Conservation (phyloP, 2,113 vertebrate species). For the Lagenorhynchus albirostris region DNA sequence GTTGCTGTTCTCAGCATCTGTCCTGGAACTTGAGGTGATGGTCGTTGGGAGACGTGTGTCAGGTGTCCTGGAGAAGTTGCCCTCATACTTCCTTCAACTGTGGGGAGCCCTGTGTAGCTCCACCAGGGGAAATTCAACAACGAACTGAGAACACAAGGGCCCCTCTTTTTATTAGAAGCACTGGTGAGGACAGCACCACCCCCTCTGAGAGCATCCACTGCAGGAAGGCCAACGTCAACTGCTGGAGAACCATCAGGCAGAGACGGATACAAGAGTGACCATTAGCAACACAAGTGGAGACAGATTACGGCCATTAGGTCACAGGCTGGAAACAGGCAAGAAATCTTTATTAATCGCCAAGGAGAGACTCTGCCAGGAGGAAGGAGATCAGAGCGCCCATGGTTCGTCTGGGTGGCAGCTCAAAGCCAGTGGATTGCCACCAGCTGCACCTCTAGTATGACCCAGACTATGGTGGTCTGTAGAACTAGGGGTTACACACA, state of each 20-base stretch:
- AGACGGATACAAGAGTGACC: neutral
- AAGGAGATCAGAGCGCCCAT: neutral
- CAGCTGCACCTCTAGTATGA: neutral
- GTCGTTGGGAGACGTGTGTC: neutral
- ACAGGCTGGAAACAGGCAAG: neutral
- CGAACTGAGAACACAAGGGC: neutral
- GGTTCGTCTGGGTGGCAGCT: neutral
- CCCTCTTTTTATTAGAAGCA: neutral
- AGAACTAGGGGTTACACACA: neutral
- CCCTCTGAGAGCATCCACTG: neutral
- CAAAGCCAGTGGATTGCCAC: neutral
- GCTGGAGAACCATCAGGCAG: neutral
- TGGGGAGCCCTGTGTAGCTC: neutral
- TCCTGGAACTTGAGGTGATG: neutral
- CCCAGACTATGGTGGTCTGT: neutral
- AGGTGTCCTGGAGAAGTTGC: neutral
- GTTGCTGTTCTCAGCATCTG: fast-evolving
- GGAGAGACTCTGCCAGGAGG: neutral
- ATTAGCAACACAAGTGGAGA: neutral
- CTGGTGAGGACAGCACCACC: neutral
- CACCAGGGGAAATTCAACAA: neutral
- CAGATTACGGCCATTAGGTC: neutral
- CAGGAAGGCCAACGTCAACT: neutral
- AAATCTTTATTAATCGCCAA: neutral
- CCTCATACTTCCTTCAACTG: neutral